Conservation (phyloP, 2,113 vertebrate genomes). For the Sula dactylatra region DNA sequence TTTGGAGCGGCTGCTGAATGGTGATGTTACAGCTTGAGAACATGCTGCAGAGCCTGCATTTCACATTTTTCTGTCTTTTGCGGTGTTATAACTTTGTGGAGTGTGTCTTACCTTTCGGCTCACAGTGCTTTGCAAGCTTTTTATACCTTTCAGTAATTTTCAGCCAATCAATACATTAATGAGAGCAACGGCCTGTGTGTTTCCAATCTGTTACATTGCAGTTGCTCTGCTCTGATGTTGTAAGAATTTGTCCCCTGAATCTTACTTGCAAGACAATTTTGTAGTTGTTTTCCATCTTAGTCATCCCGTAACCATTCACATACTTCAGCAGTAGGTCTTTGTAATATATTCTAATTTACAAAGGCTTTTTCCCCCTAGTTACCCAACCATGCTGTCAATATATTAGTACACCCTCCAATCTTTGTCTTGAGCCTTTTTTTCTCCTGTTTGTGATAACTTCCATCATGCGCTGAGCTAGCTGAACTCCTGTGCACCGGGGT, state of each 20-base stretch:
- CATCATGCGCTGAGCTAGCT: too few relatives aligned
- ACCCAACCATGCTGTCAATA: fast-evolving
- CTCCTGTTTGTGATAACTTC: neutral
- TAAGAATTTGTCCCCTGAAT: neutral
- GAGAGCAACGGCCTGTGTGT: neutral
- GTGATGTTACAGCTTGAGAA: neutral
- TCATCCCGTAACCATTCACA: fast-evolving
- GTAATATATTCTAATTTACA: neutral
- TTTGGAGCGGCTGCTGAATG: neutral
- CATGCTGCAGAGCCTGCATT: neutral
- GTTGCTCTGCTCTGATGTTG: neutral
- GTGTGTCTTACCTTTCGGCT: neutral
- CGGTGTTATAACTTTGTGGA: neutral
- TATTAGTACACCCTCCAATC: fast-evolving
- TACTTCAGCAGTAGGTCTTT: neutral
- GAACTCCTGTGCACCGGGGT: neutral
- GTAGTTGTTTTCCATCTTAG: neutral
- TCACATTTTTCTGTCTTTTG: neutral
- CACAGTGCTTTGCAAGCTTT: neutral
- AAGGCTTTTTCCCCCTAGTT: neutral
- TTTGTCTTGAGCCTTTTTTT: neutral
- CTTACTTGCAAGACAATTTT: neutral
- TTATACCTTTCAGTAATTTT: neutral
- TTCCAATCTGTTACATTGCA: neutral
- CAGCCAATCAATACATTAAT: neutral